phyloP scores from a whole-genome alignment of 2,113 vertebrate genomes.

The Atherinomorus stipes region DNA sequence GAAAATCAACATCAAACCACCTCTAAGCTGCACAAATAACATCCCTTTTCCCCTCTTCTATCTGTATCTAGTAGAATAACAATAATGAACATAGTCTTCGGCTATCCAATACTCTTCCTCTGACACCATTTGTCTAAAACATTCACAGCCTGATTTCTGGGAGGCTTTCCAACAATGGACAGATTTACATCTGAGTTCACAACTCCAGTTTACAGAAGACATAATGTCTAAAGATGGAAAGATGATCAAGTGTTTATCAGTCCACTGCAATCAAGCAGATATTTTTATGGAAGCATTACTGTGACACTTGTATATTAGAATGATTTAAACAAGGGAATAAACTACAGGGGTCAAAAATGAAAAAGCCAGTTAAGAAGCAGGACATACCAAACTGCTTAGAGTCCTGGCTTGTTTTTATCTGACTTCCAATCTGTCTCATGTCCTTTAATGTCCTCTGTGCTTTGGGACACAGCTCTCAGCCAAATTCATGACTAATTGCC shows the following conservation, averaged over 20 bases:
- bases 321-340: neutral
- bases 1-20: neutral
- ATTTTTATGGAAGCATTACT: neutral
- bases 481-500: constrained; percentile 44
- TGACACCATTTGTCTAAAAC: neutral
- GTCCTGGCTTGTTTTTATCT: constrained; percentile 1
- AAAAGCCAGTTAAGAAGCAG: neutral
- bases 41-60: too few species aligned
- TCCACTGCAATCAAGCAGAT: neutral
- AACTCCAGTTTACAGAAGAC: neutral
- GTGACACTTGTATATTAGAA: neutral
- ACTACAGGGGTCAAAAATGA: neutral
- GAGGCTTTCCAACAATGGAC: constrained; percentile 1
- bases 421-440: constrained; percentile 4
- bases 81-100: neutral
- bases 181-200: neutral
- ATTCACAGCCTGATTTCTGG: constrained; percentile 8
- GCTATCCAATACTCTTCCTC: neutral
- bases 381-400: neutral
- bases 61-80: neutral
- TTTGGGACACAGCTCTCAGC: constrained; percentile 29
- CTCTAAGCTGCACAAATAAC: neutral
- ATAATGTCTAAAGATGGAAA: neutral
- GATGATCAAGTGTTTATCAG: neutral
- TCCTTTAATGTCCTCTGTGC: constrained; percentile 43